Evolutionary conservation across 2,113 vertebrate species (phyloP), one percentile per base, ranked within the genome.

Genomic region (Tachuris rubrigastra): DNA sequence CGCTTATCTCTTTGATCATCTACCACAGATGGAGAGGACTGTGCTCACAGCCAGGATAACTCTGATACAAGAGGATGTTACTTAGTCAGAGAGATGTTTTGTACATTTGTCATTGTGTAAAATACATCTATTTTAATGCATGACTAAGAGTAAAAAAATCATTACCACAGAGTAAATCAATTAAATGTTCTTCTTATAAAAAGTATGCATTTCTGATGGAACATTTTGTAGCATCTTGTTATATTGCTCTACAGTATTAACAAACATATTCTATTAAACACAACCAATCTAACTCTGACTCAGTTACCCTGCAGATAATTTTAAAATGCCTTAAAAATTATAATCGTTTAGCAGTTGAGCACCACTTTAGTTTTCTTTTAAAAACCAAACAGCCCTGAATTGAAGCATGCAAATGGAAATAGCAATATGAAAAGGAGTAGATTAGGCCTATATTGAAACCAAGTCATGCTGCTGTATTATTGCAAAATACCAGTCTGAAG

Each of bases 121-220:
- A 82, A 91, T 76, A 56, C 14, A 69, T 94, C 37, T 76, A 60
- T 89, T 93, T 96, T 94, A 94, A 79, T 79, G 37, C 27, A 49
- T 69, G 65, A 89, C 46, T 68, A 67, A 82, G 44, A 86, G 13
- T 55, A 41, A 91, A 86, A 66, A 71, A 75, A 3, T 9, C 78
- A 92, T 74, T 63, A 60, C 37, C 66, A 46, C 22, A 24, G 53
- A 23, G 41, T 72, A 85, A 93, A 89, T 65, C 25, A 82, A 58
- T 91, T 95, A 91, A 72, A 82, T 78, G 44, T 68, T 89, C 63
- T 67, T 85, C 75, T 72, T 89, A 31, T 18, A 85, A 55, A 11
- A 82, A 79, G 58, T 58, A 41, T 10, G 8, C 23, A 53, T 73
- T 73, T 72, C 74, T 79, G 78, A 62, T 8, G 31, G 87, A 87